These are phyloP conservation scores for Aphis craccivora DNA, from an alignment of 1,140 invertebrate genomes.

Conservation along the genomic window DNA sequence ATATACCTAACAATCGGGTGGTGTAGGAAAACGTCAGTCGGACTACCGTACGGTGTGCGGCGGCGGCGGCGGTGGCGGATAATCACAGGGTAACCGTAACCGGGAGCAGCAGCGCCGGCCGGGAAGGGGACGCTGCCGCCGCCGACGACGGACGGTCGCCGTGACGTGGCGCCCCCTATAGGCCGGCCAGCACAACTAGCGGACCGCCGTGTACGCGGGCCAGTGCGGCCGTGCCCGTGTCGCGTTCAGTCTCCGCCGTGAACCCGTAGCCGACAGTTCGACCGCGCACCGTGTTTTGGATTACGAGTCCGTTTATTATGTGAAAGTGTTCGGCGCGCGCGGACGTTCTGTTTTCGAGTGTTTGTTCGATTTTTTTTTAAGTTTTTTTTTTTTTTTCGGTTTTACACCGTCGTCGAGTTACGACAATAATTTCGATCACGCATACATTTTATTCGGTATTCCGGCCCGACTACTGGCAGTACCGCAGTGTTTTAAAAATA, in stretches of 20 bases:
- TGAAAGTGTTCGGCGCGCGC: conserved; percentile 48
- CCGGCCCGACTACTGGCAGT: background rate
- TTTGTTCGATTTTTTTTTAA: background rate
- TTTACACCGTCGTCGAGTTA: no score
- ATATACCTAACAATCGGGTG: background rate
- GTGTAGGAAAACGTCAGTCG: background rate
- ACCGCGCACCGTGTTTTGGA: conserved; percentile 10
- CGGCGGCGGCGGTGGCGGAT: conserved; percentile 36
- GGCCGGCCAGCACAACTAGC: conserved; percentile 9
- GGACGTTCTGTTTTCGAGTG: conserved; percentile 12
- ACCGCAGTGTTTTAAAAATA: background rate
- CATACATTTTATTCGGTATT: no score
- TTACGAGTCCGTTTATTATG: background rate
- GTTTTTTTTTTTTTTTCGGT: background rate
- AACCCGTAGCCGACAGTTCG: conserved; percentile 36
- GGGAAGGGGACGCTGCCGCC: background rate
- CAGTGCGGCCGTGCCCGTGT: conserved; percentile 31
- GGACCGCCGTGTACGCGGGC: conserved; percentile 6
- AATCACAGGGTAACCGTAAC: conserved; percentile 54
- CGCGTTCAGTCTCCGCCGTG: conserved; percentile 51
- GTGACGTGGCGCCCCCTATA: background rate
- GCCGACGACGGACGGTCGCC: background rate
- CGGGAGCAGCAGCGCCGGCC: conserved; percentile 20
- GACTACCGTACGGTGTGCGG: conserved; percentile 51
- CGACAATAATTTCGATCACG: no score